phyloP scores from a whole-genome alignment of 2,113 vertebrate genomes.

The Nanorana parkeri region DNA sequence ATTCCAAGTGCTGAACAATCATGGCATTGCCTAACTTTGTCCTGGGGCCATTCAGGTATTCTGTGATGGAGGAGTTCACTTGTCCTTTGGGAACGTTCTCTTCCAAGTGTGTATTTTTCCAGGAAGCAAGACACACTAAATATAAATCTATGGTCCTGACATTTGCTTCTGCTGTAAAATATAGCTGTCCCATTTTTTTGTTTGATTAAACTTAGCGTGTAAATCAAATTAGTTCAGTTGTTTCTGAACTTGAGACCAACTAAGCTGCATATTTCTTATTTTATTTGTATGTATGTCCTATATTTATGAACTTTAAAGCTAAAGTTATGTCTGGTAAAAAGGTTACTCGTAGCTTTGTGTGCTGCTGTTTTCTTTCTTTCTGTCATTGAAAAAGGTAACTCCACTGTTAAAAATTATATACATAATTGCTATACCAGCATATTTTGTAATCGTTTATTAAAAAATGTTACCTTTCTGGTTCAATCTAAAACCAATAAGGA shows the following conservation, averaged over 20 bases:
- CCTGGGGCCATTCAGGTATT: neutral
- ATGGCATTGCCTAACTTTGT: constrained; percentile 51
- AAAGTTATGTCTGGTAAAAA: too few species aligned
- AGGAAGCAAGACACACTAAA: constrained; percentile 47
- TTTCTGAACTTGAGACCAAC: neutral
- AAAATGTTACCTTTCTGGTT: too few species aligned
- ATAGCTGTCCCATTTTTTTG: constrained; percentile 40
- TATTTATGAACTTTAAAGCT: too few species aligned
- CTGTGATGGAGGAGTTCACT: constrained; percentile 39
- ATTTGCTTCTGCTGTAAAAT: constrained; percentile 14
- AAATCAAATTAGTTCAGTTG: constrained; percentile 1
- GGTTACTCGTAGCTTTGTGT: too few species aligned
- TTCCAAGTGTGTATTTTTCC: constrained; percentile 57
- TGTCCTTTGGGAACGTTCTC: constrained; percentile 50
- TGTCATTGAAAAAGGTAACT: too few species aligned
- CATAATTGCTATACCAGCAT: too few species aligned
- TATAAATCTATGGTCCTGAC: constrained; percentile 40
- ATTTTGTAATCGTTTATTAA: too few species aligned
- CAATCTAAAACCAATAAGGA: too few species aligned
- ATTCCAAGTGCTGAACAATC: constrained; percentile 47
- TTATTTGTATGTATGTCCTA: neutral
- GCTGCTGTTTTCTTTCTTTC: too few species aligned
- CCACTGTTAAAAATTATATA: too few species aligned
- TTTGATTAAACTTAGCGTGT: constrained; percentile 24
- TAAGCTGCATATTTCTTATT: neutral